Percentiles rank a stretch among this genome's conserved stretches.
Conservation (phyloP, 2,113 vertebrate species). For the Prietella phreatophila region DNA sequence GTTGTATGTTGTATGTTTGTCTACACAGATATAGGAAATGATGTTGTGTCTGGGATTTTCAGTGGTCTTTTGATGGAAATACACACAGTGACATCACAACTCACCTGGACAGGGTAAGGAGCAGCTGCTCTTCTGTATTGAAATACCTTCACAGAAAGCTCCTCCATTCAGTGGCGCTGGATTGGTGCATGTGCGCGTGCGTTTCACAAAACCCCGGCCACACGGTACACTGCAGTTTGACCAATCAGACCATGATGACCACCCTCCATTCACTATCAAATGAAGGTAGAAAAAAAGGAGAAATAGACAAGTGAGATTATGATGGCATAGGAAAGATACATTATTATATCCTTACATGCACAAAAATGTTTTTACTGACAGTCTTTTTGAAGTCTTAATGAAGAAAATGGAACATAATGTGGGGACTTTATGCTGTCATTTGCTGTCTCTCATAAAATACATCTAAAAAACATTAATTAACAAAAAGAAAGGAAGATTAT, state of each 20-base stretch:
- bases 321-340: not conserved
- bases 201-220: conserved; percentile 89
- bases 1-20: too few relatives aligned
- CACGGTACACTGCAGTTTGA: conserved; percentile 87
- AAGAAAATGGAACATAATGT: conserved; percentile 23
- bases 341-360: conserved; percentile 18
- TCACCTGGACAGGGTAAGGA: conserved; percentile 87
- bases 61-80: not conserved
- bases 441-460: not conserved
- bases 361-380: not conserved
- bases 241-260: conserved; percentile 96
- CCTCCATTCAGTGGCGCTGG: conserved; percentile 93
- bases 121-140: conserved; percentile 92
- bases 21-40: not conserved
- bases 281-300: not conserved
- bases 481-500: not conserved
- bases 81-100: not conserved
- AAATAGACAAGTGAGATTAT: not conserved
- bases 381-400: conserved; percentile 23
- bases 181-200: conserved; percentile 92
- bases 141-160: conserved; percentile 91
- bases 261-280: conserved; percentile 88
- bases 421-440: not conserved
- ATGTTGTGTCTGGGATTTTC: not conserved
- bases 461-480: not conserved